phyloP scores from a whole-genome alignment of 2,888 invertebrate genomes.

The Eupsilia transversa region DNA sequence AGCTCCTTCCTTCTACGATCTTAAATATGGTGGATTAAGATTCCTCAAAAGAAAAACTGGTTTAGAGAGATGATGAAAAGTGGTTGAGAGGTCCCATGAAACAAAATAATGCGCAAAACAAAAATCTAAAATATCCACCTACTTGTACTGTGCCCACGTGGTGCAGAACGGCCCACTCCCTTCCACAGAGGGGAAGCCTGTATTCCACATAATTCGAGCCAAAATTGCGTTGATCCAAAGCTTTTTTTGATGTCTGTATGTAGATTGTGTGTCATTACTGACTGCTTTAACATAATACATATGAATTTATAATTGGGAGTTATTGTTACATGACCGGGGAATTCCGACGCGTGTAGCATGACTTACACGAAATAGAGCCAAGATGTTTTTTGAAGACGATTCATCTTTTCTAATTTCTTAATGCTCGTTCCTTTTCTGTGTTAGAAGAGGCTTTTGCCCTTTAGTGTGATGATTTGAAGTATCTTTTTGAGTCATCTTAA shows the following conservation, averaged over 20 bases:
- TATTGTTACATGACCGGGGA: slow-evolving; percentile 75
- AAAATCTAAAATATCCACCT: too few relatives aligned
- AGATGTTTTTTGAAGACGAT: slow-evolving; percentile 11
- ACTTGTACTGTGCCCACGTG: rapidly evolving
- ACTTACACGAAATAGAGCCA: slow-evolving; percentile 22
- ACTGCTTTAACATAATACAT: slow-evolving; percentile 45
- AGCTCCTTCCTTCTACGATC: too few relatives aligned
- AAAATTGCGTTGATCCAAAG: slow-evolving; percentile 5
- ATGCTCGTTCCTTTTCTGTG: background rate
- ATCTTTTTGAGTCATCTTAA: background rate
- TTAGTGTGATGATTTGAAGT: background rate
- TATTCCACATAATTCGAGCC: background rate
- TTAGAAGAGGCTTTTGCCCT: background rate
- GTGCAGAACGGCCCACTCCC: background rate
- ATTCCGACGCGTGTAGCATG: slow-evolving; percentile 60
- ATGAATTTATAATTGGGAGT: slow-evolving; percentile 64
- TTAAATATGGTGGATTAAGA: background rate
- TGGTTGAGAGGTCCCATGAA: too few relatives aligned
- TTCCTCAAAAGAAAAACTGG: background rate
- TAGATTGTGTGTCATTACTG: slow-evolving; percentile 49
- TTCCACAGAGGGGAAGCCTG: too few relatives aligned
- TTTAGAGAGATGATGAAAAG: too few relatives aligned
- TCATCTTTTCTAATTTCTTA: background rate
- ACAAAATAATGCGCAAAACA: too few relatives aligned
- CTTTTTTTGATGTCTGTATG: slow-evolving; percentile 26